Evolutionary conservation across 2,113 vertebrate species (phyloP), one percentile per base, ranked within the genome.

Genomic region (Leuciscus idus): DNA sequence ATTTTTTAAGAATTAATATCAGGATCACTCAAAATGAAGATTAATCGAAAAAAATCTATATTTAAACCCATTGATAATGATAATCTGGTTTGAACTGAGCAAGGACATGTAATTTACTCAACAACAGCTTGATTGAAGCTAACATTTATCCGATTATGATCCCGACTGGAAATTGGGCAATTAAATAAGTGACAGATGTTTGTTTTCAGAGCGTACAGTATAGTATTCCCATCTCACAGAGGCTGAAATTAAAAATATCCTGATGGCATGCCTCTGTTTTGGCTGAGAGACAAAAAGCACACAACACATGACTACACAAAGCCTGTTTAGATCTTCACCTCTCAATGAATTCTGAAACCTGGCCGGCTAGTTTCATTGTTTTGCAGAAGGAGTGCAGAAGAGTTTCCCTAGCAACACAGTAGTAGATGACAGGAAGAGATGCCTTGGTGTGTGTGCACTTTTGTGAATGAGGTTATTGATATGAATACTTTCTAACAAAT

Each of bases 141-240:
- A 36, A 61, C 30, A 61, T 79, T 59, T 62, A 46, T 46, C 36
- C 3, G 4, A 80, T 62, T 80, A 80, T 28, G 21, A 80, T 33
- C 57, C 70, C 6, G n/a, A 57, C 17, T 36, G 28, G 13, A 73
- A 81, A 73, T n/a, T 23, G 39, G 23, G n/a, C 21, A 28, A 77
- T 81, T 17, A 70, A 85, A 88, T 85, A 28, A 82, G 74, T 75
- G 70, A 59, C 70, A 85, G 83, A 75, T 85, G 83, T 85, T 81
- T 82, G 57, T 81, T 87, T 59, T 81, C 28, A 12, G 17, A 55
- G 30, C 7, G 26, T 43, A 19, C 12, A 52, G 21, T 64, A 52
- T 59, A 11, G 64, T 78, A 21, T 57, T 62, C 26, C 62, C 33
- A 59, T 68, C 33, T 75, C 39, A 83, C 21, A 28, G 1, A 15